Base-by-base conservation (phyloP, 35 echinoderm and acorn worm genomes). In the Strongylocentrotus purpuratus region DNA sequence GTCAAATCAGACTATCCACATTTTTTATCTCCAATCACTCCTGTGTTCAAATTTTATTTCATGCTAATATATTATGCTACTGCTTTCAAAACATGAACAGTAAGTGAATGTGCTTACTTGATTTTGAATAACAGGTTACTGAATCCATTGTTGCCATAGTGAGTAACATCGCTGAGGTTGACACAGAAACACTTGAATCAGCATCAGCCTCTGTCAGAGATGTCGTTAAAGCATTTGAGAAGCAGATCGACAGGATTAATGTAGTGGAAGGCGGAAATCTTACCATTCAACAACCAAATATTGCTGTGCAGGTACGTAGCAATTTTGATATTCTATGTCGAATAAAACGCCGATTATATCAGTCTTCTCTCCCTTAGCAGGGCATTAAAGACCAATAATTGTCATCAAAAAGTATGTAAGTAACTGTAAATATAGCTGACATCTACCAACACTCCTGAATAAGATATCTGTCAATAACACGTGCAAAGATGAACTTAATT, bases 111-210 rank as follows among this genome's bases (percentile, higher is more conserved):
- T 78, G 7, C 65, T n/a, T 78, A n/a, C 65, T 78, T 78, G 20
- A n/a, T 78, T 78, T 78, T 22, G 7, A 78, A 78, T 78, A 78
- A 78, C 20, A 89, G 87, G 87, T 89, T 7, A 89, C 87, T 89
- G 87, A 45, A 45, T 45, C 32, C 12, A 18, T 89, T 33, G 87
- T 89, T 15, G 45, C 87, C 12, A 89, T 89, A 20, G 87, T 89
- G 0, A 89, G 87, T 28, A 89, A 89, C 9, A 46, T 89, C 12
- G 87, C 33, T 18, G 4, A 33, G 87, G 87, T 89, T 5, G 33
- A 89, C 15, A 45, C 12, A 15, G 12, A 7, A 45, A 15, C 3
- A 89, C 33, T 89, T 5, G 33, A 45, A 25, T 45, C 33, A 89
- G 33, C 87, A 33, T 2, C 32, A 89, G 7, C 2, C 45, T 15